These are phyloP conservation scores for Artemia sp. DNA, from an alignment of 2,888 invertebrate genomes.

Conservation along the genomic window DNA sequence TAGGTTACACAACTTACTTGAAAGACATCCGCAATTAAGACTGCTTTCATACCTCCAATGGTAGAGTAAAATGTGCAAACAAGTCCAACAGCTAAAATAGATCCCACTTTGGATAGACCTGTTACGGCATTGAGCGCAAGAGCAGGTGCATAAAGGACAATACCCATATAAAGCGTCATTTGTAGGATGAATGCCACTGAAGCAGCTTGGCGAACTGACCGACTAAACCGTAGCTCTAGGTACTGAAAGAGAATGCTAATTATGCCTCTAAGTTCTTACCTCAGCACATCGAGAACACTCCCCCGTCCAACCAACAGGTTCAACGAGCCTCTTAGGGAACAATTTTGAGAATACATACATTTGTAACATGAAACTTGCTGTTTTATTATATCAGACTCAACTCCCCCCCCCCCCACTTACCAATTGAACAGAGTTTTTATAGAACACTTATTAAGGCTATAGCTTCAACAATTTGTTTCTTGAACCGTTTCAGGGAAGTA, in stretches of 20 bases:
- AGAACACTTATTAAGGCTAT: no score
- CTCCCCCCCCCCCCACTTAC: no score
- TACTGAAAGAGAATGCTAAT: conserved; percentile 43
- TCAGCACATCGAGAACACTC: no score
- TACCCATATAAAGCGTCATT: conserved; percentile 74
- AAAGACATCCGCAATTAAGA: conserved; percentile 67
- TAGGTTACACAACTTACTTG: conserved; percentile 28
- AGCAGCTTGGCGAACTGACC: conserved; percentile 51
- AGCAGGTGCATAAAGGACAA: conserved; percentile 83
- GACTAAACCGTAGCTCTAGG: conserved; percentile 68
- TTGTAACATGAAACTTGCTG: no score
- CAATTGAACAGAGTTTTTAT: no score
- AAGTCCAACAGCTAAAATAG: conserved; percentile 52
- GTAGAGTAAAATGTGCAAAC: conserved; percentile 74
- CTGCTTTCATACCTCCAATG: conserved; percentile 79
- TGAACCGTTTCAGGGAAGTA: no score
- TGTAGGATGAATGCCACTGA: conserved; percentile 71
- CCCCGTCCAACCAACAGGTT: neutral
- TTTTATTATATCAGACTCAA: no score
- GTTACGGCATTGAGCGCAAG: conserved; percentile 62
- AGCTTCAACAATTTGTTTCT: no score
- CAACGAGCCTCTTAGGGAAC: neutral
- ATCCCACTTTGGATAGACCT: conserved; percentile 51
- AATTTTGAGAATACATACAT: neutral
- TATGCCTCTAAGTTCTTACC: neutral